Percentiles rank a stretch among this genome's conserved stretches.
Evolutionary conservation across 2,888 invertebrate genomes (phyloP).

Genomic region (Tromatobia lineatoria): DNA sequence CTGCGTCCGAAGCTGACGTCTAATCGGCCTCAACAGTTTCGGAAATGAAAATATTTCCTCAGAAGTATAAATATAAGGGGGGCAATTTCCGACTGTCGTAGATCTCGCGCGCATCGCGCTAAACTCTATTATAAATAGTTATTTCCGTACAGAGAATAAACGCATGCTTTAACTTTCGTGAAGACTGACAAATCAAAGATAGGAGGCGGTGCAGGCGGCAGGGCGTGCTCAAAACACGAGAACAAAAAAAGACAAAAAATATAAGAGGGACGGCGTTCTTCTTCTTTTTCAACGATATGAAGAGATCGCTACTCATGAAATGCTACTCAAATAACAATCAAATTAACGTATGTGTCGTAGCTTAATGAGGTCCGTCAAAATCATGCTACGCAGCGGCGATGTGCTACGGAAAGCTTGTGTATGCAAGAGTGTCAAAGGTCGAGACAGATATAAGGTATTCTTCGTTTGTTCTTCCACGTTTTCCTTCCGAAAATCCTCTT

Average conservation of each 20-base stretch:
- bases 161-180: slow-evolving; percentile 73
- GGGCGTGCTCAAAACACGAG: slow-evolving; percentile 1
- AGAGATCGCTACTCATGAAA: slow-evolving; percentile 1
- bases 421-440: slow-evolving; percentile 3
- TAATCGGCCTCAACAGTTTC: slow-evolving; percentile 27
- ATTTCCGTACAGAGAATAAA: slow-evolving; percentile 59
- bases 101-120: slow-evolving; percentile 17
- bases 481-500: too few relatives aligned
- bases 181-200: slow-evolving; percentile 80
- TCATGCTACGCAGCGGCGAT: background rate
- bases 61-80: slow-evolving; percentile 7
- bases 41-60: slow-evolving; percentile 17
- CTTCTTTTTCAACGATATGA: slow-evolving; percentile 23
- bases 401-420: background rate
- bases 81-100: slow-evolving; percentile 50
- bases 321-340: slow-evolving; percentile 57
- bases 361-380: slow-evolving; percentile 48
- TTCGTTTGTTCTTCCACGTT: background rate
- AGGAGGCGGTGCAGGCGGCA: slow-evolving; percentile 46
- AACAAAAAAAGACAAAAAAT: background rate
- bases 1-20: background rate
- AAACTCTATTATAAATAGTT: slow-evolving; percentile 32
- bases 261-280: slow-evolving; percentile 18
- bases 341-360: slow-evolving; percentile 65
- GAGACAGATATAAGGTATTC: background rate